Evolutionary conservation across 2,888 invertebrate species (phyloP).

Genomic region (Carterocephalus palaemon): DNA sequence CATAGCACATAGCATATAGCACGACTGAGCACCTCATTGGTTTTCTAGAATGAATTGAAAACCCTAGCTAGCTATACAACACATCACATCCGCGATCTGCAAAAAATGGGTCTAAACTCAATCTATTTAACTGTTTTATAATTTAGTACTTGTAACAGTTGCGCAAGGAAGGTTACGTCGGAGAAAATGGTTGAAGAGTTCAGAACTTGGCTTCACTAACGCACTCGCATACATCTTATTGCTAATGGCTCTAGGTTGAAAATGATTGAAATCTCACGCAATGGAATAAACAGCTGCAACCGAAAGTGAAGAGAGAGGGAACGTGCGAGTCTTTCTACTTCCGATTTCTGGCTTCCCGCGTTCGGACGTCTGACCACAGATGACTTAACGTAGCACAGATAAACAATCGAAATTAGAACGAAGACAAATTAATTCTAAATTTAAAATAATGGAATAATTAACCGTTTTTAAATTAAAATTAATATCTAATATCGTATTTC

Average conservation of each 20-base stretch:
- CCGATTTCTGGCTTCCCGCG: conserved; percentile 60
- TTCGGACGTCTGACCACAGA: conserved; percentile 46
- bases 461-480: conserved; percentile 20
- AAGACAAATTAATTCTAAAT: conserved; percentile 3
- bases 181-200: conserved; percentile 15
- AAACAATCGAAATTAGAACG: background rate
- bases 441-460: background rate
- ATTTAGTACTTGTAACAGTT: conserved; percentile 22
- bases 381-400: conserved; percentile 12
- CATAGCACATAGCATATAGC: too few relatives aligned
- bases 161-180: conserved; percentile 22
- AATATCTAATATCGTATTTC: too few relatives aligned
- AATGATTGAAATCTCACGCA: conserved; percentile 25
- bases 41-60: background rate
- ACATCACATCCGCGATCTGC: conserved; percentile 17
- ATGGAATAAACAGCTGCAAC: conserved; percentile 38
- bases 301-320: conserved; percentile 69
- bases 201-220: conserved; percentile 11
- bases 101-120: conserved; percentile 23
- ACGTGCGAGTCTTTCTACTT: conserved; percentile 53
- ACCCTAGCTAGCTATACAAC: conserved; percentile 4
- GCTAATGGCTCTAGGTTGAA: background rate
- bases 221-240: background rate
- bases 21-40: too few relatives aligned
- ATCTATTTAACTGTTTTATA: conserved; percentile 23